Evolutionary conservation across 2,888 invertebrate genomes (phyloP).

Genomic region (Drosophila ezoana): DNA sequence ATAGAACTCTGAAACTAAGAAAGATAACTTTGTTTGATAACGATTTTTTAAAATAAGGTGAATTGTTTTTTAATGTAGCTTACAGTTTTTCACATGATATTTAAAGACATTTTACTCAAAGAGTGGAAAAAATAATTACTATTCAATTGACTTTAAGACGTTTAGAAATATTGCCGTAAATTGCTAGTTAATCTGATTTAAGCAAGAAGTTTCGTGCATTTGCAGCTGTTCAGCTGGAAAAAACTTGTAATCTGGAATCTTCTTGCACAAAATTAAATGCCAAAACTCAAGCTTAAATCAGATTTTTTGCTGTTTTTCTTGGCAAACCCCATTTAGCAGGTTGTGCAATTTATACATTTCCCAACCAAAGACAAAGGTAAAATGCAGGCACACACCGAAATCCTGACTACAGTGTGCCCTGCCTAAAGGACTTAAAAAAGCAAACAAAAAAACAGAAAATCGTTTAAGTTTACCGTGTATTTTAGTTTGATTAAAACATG

Average conservation of each 20-base stretch:
- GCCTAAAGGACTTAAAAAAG: slow-evolving; percentile 2
- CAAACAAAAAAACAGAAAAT: not conserved
- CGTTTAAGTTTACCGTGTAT: slow-evolving; percentile 49
- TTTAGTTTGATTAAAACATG: slow-evolving; percentile 79
- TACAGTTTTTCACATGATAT: too few relatives aligned
- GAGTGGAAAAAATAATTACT: too few relatives aligned
- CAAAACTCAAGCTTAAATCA: not conserved
- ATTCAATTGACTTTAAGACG: too few relatives aligned
- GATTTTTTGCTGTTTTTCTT: not conserved
- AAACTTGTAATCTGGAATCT: slow-evolving; percentile 4
- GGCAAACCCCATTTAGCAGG: slow-evolving; percentile 20
- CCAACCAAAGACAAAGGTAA: slow-evolving; percentile 17
- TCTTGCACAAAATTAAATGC: not conserved
- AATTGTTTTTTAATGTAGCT: too few relatives aligned
- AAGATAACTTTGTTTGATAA: too few relatives aligned
- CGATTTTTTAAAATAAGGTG: too few relatives aligned
- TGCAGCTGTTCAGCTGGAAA: too few relatives aligned
- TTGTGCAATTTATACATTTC: slow-evolving; percentile 27
- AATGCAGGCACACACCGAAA: slow-evolving; percentile 20
- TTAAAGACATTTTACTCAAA: too few relatives aligned
- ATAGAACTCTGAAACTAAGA: too few relatives aligned
- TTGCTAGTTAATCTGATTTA: not conserved
- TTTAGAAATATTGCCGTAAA: not conserved
- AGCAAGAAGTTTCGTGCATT: not conserved
- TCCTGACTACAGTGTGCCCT: not conserved